Conservation (phyloP, 2,888 invertebrate genomes). For the Nephrotoma flavescens region DNA sequence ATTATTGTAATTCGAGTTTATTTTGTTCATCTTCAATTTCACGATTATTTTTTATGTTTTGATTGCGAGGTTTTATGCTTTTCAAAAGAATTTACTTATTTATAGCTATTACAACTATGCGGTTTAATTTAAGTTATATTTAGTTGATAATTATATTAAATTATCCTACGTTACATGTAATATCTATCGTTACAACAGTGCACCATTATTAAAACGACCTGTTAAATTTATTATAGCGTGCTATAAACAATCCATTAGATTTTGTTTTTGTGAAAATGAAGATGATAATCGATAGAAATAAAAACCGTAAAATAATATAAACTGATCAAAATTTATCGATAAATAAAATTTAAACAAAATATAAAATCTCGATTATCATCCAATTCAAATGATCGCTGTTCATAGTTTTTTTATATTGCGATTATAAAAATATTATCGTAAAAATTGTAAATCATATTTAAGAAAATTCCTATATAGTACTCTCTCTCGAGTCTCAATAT, state of each 20-base stretch:
- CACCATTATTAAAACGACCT: neutral
- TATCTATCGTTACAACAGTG: neutral
- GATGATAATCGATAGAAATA: neutral
- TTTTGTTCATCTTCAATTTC: neutral
- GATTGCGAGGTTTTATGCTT: neutral
- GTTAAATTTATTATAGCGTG: neutral
- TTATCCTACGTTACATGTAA: neutral
- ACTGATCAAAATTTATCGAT: neutral
- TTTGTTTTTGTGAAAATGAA: neutral
- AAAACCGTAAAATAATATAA: neutral
- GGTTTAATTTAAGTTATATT: neutral
- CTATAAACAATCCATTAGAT: neutral
- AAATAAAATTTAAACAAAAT: neutral
- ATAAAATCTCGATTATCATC: conserved; percentile 1
- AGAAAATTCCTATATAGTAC: neutral
- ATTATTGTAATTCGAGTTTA: neutral
- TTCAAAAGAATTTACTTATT: neutral
- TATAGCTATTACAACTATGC: neutral
- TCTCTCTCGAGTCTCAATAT: neutral
- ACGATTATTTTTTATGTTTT: neutral
- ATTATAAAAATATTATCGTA: neutral
- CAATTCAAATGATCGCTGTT: neutral
- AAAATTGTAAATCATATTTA: conserved; percentile 3
- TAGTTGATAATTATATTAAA: neutral
- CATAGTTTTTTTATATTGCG: neutral